phyloP scores from a whole-genome alignment of 2,113 vertebrate genomes.

The Oophaga pumilio region DNA sequence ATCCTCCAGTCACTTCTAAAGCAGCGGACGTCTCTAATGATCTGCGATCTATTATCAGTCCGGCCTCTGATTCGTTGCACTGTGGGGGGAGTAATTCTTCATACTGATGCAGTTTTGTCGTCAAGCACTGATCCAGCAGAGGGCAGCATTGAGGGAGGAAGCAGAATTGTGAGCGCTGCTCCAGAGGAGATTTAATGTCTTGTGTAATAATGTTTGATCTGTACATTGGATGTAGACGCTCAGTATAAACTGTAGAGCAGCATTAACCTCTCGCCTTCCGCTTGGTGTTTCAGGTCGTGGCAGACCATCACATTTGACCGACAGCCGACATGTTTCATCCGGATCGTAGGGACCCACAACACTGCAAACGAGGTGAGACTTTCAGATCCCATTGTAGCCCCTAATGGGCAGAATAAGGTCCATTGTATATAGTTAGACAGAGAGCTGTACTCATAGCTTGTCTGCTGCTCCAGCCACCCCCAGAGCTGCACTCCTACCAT shows the following conservation, averaged over 20 bases:
- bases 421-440: too few relatives aligned
- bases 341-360: conserved; percentile 97
- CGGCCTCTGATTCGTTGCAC: too few relatives aligned
- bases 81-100: too few relatives aligned
- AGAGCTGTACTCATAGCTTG: too few relatives aligned
- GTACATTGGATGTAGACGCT: background rate
- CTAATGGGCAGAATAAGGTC: too few relatives aligned
- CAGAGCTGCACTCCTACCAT: background rate
- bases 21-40: too few relatives aligned
- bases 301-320: conserved; percentile 90
- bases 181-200: too few relatives aligned
- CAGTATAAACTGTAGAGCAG: too few relatives aligned
- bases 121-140: background rate
- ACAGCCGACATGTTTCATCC: conserved; percentile 91
- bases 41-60: too few relatives aligned
- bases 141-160: background rate
- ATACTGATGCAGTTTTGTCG: too few relatives aligned
- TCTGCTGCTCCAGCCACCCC: background rate
- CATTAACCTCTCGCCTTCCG: background rate
- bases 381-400: background rate
- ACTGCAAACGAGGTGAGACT: conserved; percentile 94
- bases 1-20: background rate
- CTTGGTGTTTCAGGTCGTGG: conserved; percentile 82
- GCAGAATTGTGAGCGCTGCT: too few relatives aligned
- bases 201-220: background rate